phyloP scores from a whole-genome alignment of 2,888 invertebrate genomes.

The Esperia sulphurella region DNA sequence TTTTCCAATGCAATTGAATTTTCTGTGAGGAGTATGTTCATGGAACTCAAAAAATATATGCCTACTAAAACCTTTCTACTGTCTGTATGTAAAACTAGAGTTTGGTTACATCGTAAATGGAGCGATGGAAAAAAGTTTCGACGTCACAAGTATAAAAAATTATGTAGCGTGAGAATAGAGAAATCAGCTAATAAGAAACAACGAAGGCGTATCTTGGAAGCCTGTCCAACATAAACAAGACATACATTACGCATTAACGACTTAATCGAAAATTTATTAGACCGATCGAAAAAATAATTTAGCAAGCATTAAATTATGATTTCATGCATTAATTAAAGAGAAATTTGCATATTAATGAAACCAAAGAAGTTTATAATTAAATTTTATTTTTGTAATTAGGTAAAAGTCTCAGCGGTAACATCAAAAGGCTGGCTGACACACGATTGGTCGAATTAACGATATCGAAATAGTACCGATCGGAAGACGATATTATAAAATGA shows the following conservation, averaged over 20 bases:
- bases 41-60: too few species aligned
- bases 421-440: conserved; percentile 29
- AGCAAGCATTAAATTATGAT: conserved; percentile 39
- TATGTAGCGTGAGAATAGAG: not conserved
- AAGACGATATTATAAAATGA: conserved; percentile 13
- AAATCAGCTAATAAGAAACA: conserved; percentile 1
- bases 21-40: too few species aligned
- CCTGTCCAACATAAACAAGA: conserved; percentile 14
- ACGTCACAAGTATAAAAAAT: too few species aligned
- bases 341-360: conserved; percentile 51
- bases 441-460: conserved; percentile 1
- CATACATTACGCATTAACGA: conserved; percentile 29
- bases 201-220: conserved; percentile 7
- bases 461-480: conserved; percentile 5
- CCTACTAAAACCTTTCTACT: too few species aligned
- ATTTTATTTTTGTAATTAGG: conserved; percentile 46
- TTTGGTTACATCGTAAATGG: too few species aligned
- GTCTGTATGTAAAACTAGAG: too few species aligned
- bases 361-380: conserved; percentile 37
- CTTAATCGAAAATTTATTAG: conserved; percentile 50
- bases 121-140: too few species aligned
- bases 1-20: too few species aligned
- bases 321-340: conserved; percentile 41
- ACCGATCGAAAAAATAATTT: conserved; percentile 34
- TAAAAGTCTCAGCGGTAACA: conserved; percentile 45